phyloP scores from a whole-genome alignment of 2,888 invertebrate genomes.

The Endotricha flammealis region DNA sequence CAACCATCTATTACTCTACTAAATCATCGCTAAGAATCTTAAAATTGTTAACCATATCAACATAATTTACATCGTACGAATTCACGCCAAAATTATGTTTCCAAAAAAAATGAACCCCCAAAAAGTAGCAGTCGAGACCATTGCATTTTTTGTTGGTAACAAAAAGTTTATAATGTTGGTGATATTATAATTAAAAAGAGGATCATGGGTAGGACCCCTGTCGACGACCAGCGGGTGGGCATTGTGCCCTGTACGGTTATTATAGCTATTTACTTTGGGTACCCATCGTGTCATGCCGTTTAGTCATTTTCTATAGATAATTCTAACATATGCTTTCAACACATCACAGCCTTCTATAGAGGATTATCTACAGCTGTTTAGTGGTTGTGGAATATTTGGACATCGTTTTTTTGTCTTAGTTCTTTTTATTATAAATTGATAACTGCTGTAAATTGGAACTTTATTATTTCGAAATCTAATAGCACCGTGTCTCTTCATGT shows the following conservation, averaged over 20 bases:
- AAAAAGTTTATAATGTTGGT: slow-evolving; percentile 71
- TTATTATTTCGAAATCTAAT: too few species aligned
- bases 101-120: slow-evolving; percentile 26
- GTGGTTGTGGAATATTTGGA: too few species aligned
- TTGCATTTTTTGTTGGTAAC: slow-evolving; percentile 31
- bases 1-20: too few species aligned
- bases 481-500: too few species aligned
- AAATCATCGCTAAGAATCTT: too few species aligned
- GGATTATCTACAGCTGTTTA: slow-evolving; percentile 11
- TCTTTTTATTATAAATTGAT: too few species aligned
- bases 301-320: slow-evolving; percentile 51
- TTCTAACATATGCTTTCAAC: slow-evolving; percentile 17
- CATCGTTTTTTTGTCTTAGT: too few species aligned
- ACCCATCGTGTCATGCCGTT: slow-evolving; percentile 49
- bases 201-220: slow-evolving; percentile 57
- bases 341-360: slow-evolving; percentile 7
- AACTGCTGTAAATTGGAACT: too few species aligned
- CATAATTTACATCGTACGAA: background rate
- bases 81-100: slow-evolving; percentile 23
- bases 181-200: slow-evolving; percentile 76
- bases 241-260: slow-evolving; percentile 67
- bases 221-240: slow-evolving; percentile 58
- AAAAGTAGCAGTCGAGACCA: slow-evolving; percentile 46
- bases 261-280: slow-evolving; percentile 72
- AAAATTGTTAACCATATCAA: background rate